Percentiles rank a stretch among this genome's conserved stretches.
phyloP scores from a whole-genome alignment of 2,113 vertebrate species.

The Hyperoodon ampullatus region DNA sequence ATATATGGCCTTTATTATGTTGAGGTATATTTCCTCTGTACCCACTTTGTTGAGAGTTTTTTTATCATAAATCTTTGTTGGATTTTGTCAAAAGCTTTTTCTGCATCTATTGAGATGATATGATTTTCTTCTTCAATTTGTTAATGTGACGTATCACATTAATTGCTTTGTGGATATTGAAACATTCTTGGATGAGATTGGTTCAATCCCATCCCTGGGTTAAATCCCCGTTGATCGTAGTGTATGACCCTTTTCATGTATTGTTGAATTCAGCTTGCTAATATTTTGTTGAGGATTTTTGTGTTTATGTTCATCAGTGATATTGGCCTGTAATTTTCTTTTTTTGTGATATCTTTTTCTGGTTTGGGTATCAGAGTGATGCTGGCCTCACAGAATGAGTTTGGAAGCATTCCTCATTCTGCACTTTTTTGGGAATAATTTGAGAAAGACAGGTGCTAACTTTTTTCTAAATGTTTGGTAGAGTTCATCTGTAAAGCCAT shows the following conservation, averaged over 20 bases:
- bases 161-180: neutral
- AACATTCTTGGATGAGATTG: neutral
- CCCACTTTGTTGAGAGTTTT: neutral
- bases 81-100: neutral
- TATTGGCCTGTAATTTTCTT: neutral
- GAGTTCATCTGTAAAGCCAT: neutral
- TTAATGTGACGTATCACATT: neutral
- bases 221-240: neutral
- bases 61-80: neutral
- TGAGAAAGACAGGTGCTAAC: neutral
- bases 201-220: neutral
- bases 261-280: neutral
- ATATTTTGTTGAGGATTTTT: neutral
- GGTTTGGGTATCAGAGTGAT: neutral
- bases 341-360: neutral
- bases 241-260: neutral
- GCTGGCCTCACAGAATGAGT: neutral
- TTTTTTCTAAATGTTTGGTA: neutral
- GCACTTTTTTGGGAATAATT: neutral
- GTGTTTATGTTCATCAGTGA: neutral
- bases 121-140: neutral
- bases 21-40: neutral
- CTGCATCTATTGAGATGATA: neutral
- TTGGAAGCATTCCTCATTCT: neutral
- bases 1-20: neutral